Conservation (phyloP, 2,113 vertebrate genomes). For the Eretmochelys imbricata region DNA sequence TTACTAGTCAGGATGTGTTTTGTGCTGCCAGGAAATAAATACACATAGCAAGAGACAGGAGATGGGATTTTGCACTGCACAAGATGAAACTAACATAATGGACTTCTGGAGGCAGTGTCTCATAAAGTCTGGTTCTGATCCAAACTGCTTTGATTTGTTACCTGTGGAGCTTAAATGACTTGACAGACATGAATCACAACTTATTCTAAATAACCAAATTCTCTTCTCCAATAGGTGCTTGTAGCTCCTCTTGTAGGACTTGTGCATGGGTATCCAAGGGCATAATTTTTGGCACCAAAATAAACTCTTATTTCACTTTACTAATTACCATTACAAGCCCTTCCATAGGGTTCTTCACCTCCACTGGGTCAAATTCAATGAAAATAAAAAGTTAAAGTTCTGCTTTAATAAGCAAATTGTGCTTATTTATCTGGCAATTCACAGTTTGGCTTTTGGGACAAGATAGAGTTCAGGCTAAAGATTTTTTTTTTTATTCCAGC, state of each 20-base stretch:
- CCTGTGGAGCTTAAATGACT: not conserved
- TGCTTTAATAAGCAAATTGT: not conserved
- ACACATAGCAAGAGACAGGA: not conserved
- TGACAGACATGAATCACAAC: not conserved
- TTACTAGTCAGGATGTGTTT: not conserved
- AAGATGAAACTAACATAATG: not conserved
- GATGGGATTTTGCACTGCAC: not conserved
- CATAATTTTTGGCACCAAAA: not conserved
- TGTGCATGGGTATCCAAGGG: not conserved
- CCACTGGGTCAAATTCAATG: not conserved
- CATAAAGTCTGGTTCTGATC: not conserved
- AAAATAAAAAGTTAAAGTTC: not conserved
- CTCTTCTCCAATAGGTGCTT: not conserved
- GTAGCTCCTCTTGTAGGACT: not conserved
- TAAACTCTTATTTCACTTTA: not conserved
- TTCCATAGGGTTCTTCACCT: not conserved
- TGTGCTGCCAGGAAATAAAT: not conserved
- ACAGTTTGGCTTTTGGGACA: not conserved
- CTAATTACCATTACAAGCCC: not conserved
- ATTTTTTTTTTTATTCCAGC: not conserved
- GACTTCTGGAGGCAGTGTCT: not conserved
- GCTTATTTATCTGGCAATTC: not conserved
- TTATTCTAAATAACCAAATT: not conserved
- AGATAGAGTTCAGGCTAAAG: not conserved
- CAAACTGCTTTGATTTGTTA: not conserved